phyloP scores from a whole-genome alignment of 2,113 vertebrate genomes.

The Ctenodactylus gundi region DNA sequence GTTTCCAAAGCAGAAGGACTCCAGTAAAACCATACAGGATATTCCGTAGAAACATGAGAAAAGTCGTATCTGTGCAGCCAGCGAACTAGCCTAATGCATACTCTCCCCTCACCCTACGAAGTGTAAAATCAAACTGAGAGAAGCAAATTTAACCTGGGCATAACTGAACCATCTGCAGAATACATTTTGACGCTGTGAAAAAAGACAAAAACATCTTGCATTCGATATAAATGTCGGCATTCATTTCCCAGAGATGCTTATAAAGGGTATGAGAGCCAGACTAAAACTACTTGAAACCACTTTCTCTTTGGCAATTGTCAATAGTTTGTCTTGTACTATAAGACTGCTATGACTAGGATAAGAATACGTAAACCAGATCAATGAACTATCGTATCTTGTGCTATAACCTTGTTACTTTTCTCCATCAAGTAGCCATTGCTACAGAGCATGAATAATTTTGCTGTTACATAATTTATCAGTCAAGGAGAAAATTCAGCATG shows the following conservation, averaged over 20 bases:
- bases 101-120: background rate
- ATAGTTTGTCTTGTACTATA: background rate
- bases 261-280: background rate
- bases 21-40: background rate
- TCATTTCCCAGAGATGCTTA: background rate
- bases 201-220: background rate
- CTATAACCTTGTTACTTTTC: background rate
- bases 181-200: background rate
- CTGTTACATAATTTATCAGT: background rate
- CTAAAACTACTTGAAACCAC: background rate
- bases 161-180: background rate
- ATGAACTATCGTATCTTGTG: background rate
- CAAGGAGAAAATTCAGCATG: background rate
- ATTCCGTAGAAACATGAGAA: background rate
- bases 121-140: background rate
- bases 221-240: background rate
- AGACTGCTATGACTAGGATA: background rate
- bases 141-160: background rate
- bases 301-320: conserved; percentile 31
- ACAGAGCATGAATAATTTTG: background rate
- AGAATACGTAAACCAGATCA: conserved; percentile 13
- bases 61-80: background rate
- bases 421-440: background rate
- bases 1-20: background rate
- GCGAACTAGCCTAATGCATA: background rate